A percentile compares a stretch with the other conserved stretches of the same genome.
Conservation (phyloP, 1,140 invertebrate genomes). For the Euwallacea similis region DNA sequence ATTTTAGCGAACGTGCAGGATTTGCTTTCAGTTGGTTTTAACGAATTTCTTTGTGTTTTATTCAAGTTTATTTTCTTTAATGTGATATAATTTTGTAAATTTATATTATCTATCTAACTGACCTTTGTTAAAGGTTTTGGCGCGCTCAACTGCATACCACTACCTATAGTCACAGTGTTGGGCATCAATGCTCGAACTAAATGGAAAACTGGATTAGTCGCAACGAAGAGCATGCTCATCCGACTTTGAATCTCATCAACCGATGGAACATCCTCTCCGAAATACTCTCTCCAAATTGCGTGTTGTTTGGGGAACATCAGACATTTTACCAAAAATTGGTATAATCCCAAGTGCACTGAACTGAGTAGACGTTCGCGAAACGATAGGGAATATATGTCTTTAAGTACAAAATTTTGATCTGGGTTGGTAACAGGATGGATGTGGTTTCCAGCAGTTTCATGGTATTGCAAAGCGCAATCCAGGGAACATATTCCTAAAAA, state of each 20-base stretch:
- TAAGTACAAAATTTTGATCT: slow-evolving; percentile 35
- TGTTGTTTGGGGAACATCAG: not conserved
- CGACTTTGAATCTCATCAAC: not conserved
- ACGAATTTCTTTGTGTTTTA: too few species aligned
- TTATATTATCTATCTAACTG: too few species aligned
- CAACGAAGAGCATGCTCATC: not conserved
- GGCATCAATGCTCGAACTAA: slow-evolving; percentile 55
- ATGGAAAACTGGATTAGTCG: not conserved
- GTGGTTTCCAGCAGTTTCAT: slow-evolving; percentile 53
- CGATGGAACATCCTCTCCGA: not conserved
- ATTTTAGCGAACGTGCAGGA: too few species aligned
- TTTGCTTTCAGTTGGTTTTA: too few species aligned
- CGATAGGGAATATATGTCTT: not conserved
- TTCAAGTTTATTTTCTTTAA: too few species aligned
- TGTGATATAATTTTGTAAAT: too few species aligned
- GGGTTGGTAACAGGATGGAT: slow-evolving; percentile 55
- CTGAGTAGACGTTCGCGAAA: not conserved
- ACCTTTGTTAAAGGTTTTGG: not conserved
- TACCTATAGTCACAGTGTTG: slow-evolving; percentile 56
- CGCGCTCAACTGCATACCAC: slow-evolving; percentile 55
- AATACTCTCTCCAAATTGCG: not conserved
- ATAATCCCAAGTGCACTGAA: not conserved
- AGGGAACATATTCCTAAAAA: slow-evolving; percentile 45
- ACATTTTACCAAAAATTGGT: not conserved
- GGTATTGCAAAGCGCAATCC: slow-evolving; percentile 27